phyloP scores from a whole-genome alignment of 2,113 vertebrate species.

The Malurus alboscapulatus region DNA sequence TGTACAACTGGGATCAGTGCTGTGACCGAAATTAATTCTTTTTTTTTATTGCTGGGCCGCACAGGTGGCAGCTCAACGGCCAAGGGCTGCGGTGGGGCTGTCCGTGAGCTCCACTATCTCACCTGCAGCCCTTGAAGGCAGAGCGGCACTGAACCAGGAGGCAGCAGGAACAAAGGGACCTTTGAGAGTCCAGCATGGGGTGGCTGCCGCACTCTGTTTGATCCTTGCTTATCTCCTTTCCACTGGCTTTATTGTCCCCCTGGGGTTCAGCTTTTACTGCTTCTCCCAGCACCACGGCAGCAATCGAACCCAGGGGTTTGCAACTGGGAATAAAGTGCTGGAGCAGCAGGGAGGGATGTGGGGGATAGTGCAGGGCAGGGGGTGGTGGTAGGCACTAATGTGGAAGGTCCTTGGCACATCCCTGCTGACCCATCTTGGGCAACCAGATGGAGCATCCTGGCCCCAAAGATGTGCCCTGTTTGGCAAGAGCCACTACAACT shows the following conservation, averaged over 20 bases:
- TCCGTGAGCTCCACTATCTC: not conserved
- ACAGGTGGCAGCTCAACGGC: slow-evolving; percentile 68
- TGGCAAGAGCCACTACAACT: not conserved
- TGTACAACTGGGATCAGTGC: slow-evolving; percentile 47
- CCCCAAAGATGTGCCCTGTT: not conserved
- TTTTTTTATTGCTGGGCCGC: slow-evolving; percentile 48
- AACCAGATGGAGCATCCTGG: rapidly evolving
- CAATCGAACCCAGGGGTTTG: slow-evolving; percentile 33
- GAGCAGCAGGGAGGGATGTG: rapidly evolving
- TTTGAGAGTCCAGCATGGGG: slow-evolving; percentile 37
- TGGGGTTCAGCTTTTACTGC: slow-evolving; percentile 30
- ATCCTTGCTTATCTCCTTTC: slow-evolving; percentile 51
- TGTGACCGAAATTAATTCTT: slow-evolving; percentile 55
- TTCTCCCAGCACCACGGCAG: not conserved
- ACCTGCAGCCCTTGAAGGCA: slow-evolving; percentile 42
- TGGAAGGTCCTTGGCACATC: not conserved
- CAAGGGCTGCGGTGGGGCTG: not conserved
- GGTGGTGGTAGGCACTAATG: not conserved
- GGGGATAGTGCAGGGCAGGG: not conserved
- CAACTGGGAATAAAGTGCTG: not conserved
- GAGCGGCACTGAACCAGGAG: not conserved
- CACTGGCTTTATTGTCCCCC: slow-evolving; percentile 29
- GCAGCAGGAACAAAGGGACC: slow-evolving; percentile 55
- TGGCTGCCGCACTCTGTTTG: slow-evolving; percentile 14
- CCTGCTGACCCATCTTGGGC: rapidly evolving